Evolutionary conservation across 1,140 invertebrate species (phyloP).

Genomic region (Planococcus citri): DNA sequence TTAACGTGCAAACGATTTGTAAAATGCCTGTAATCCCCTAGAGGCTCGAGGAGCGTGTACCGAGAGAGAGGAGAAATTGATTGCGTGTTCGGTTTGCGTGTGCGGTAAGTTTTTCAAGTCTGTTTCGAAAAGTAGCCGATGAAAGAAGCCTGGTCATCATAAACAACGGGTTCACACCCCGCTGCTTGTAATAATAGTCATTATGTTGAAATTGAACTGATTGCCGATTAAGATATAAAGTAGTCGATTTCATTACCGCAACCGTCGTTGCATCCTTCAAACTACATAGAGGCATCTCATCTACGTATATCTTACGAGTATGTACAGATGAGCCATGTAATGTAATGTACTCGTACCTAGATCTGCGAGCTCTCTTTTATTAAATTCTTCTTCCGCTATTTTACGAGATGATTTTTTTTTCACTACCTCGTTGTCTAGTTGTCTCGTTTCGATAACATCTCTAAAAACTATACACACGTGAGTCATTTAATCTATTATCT

Average conservation of each 20-base stretch:
- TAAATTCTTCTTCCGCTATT: no score
- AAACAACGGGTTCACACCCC: slow-evolving; percentile 17
- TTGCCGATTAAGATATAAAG: slow-evolving; percentile 17
- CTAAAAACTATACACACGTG: no score
- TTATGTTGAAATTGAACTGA: slow-evolving; percentile 18
- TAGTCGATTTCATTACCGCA: slow-evolving; percentile 14
- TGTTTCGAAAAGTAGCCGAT: slow-evolving; percentile 14
- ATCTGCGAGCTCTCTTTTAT: no score
- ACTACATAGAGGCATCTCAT: no score
- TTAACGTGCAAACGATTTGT: background rate
- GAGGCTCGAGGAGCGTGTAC: background rate
- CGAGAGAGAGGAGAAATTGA: slow-evolving; percentile 7
- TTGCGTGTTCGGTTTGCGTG: slow-evolving; percentile 11
- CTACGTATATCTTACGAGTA: no score
- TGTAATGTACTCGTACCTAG: no score
- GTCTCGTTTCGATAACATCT: no score
- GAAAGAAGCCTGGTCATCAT: slow-evolving; percentile 10
- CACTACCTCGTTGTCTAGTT: no score
- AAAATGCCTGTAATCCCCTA: background rate
- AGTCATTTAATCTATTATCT: no score
- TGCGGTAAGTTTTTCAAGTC: background rate
- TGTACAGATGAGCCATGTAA: no score
- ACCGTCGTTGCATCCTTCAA: no score
- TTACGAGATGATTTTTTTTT: no score
- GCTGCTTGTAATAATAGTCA: slow-evolving; percentile 19